These are phyloP conservation scores for Catamblyrhynchus diadema DNA, from an alignment of 2,797 vertebrate species.

Conservation along the genomic window DNA sequence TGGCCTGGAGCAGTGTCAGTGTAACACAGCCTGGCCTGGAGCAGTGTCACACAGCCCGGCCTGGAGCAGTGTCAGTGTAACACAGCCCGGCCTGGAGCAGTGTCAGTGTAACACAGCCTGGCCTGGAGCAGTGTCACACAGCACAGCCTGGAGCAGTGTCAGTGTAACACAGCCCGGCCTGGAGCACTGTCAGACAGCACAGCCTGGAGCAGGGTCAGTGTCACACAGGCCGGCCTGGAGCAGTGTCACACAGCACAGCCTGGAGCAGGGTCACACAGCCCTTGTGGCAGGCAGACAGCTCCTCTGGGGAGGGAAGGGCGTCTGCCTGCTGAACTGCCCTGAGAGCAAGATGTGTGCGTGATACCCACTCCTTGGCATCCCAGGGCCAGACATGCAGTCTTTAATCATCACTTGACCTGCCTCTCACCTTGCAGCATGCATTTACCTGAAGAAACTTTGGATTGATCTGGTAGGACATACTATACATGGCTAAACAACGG, in stretches of 20 bases:
- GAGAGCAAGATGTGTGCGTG: neutral
- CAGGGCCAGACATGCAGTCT: neutral
- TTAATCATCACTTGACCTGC: conserved; percentile 20
- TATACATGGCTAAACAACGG: neutral
- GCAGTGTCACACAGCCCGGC: neutral
- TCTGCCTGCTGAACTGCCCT: neutral
- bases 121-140: too few species aligned
- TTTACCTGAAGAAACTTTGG: neutral
- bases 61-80: too few species aligned
- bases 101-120: too few species aligned
- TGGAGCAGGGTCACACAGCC: too few species aligned
- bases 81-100: too few species aligned
- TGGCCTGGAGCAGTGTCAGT: neutral
- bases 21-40: neutral
- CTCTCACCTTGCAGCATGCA: neutral
- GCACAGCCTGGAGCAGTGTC: neutral
- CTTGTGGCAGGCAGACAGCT: neutral
- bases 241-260: too few species aligned
- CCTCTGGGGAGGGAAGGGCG: neutral
- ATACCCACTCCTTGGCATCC: neutral
- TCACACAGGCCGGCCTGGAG: too few species aligned
- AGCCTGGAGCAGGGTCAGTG: too few species aligned
- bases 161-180: neutral
- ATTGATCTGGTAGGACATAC: neutral
- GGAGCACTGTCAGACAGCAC: neutral